Percentiles rank a stretch among this genome's conserved stretches.
These are phyloP conservation scores for Limnodromus scolopaceus DNA, from an alignment of 2,797 vertebrate species.

Conservation along the genomic window DNA sequence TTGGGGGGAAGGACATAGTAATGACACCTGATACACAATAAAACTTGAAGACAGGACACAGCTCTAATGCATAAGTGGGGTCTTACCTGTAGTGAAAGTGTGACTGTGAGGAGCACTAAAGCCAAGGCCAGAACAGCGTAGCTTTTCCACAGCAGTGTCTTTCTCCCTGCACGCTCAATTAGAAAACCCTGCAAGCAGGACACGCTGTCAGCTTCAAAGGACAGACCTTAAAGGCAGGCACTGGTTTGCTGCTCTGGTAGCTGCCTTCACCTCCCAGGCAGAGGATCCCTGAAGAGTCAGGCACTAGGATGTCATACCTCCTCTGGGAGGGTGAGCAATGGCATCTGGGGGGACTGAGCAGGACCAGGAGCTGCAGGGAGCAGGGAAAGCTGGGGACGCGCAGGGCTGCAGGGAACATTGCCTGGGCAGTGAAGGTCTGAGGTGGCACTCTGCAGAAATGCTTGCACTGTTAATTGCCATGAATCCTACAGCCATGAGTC, in stretches of 20 bases:
- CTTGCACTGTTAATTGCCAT: neutral
- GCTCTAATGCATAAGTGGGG: neutral
- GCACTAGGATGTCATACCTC: neutral
- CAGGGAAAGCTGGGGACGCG: neutral
- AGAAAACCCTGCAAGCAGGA: conserved; percentile 77
- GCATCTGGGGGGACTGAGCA: neutral
- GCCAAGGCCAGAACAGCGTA: conserved; percentile 77
- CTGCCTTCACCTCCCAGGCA: neutral
- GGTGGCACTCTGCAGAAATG: neutral
- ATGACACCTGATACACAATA: neutral
- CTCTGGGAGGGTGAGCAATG: neutral
- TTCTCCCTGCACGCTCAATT: conserved; percentile 82
- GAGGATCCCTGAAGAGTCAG: neutral
- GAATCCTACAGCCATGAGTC: neutral
- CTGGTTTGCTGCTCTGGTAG: neutral
- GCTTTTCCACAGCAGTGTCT: conserved; percentile 78
- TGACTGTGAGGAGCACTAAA: conserved; percentile 79
- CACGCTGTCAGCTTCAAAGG: neutral
- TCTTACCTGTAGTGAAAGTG: conserved; percentile 81
- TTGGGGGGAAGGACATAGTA: neutral
- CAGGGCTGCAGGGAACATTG: neutral
- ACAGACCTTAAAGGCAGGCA: neutral
- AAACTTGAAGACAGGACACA: neutral
- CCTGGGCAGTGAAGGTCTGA: neutral
- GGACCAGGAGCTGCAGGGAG: neutral